Evolutionary conservation across 2,888 invertebrate species (phyloP), one percentile per base, ranked within the genome.

Genomic region (Miltochrista miniata): DNA sequence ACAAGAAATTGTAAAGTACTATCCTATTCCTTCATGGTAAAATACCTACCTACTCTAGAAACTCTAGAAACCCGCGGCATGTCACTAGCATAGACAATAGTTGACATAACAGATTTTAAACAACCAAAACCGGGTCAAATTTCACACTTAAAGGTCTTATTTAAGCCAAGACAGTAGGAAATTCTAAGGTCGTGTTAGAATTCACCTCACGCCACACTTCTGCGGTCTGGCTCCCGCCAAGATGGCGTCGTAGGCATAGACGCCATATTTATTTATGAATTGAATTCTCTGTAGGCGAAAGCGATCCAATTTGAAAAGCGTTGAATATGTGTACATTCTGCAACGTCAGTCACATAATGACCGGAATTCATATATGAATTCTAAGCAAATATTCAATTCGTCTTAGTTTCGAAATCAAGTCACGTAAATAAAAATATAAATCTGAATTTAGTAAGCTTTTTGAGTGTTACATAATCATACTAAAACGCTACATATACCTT

Each of bases 191-290:
- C n/a, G 42, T 49, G 54, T 72, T 76, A 66, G 65, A 60, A 81
- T 74, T 68, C 80, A 54, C 49, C 70, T 66, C 79, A 83, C 80
- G 81, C 77, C 72, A 67, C 44, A 49, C 50, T 54, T 48, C 56
- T 56, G 59, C 60, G 43, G 61, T 57, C 67, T 55, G 59, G 57
- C 59, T 47, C 50, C 54, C 63, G 66, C 65, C 74, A 75, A 74
- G 65, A 79, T 76, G 79, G 75, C 80, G 68, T 68, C 61, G 60
- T 58, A 51, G 69, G 68, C 61, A 61, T 58, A 51, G 69, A 56
- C 70, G 71, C 74, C 74, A 77, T 79, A 75, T 79, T 80, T 79
- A 81, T 81, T 79, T 81, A 80, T 79, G 76, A 81, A 76, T 74
- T 71, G 62, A 74, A 76, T 72, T 74, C 76, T 66, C 74, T 54